A percentile compares a stretch with the other conserved stretches of the same genome.
Conservation (phyloP, 2,113 vertebrate genomes). For the Raja brachyura region DNA sequence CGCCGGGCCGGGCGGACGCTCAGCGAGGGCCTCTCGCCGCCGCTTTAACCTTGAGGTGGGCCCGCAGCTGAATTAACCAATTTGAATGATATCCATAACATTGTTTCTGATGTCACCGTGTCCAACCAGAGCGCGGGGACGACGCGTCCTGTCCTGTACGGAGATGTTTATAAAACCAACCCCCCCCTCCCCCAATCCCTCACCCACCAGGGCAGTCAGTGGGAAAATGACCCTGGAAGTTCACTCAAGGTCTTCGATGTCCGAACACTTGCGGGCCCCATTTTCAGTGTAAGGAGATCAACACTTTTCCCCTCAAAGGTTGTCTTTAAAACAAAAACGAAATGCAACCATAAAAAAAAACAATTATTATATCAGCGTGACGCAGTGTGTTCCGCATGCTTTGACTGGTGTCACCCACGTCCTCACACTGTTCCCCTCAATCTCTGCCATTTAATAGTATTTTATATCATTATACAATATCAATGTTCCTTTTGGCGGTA, state of each 20-base stretch:
- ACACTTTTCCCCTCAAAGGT: not conserved
- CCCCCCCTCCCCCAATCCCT: too few relatives aligned
- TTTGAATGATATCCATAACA: too few relatives aligned
- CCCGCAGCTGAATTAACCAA: too few relatives aligned
- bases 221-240: not conserved
- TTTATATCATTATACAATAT: too few relatives aligned
- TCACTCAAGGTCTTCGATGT: not conserved
- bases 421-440: not conserved
- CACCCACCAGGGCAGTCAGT: not conserved
- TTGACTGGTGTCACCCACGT: too few relatives aligned
- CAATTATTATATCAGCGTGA: not conserved
- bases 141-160: too few relatives aligned
- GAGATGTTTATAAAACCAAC: not conserved
- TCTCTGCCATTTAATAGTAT: too few relatives aligned
- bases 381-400: not conserved
- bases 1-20: not conserved
- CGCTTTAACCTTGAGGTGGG: conserved; percentile 3
- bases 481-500: not conserved
- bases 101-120: not conserved
- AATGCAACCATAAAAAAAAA: not conserved
- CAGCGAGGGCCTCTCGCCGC: too few relatives aligned
- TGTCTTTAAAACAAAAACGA: not conserved
- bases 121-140: too few relatives aligned
- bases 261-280: not conserved
- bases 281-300: not conserved